Base-by-base conservation (phyloP, 2,888 invertebrate species). In the Philopedon plagiatum region DNA sequence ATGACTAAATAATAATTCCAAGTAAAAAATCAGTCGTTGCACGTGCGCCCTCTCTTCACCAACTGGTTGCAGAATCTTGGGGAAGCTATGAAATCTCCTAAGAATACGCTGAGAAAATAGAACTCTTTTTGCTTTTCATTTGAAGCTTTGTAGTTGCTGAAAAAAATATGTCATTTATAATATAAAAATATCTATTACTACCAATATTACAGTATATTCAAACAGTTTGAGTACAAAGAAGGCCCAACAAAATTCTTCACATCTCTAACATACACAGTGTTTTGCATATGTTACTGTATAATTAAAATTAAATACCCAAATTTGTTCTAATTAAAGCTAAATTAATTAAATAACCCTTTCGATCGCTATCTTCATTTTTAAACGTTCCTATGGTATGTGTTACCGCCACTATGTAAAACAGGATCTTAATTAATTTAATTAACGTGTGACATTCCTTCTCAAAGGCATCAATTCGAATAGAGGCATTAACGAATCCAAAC, bases 41-140 rank as follows among this genome's bases (percentile, higher is more conserved):
- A 80, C 11, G 69, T 79, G 57, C 86, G 80, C 67, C 91, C 89
- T 80, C 91, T 87, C 83, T 94, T 94, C 73, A 92, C 92, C 78
- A 95, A 88, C 83, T 93, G 93, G 82, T 92, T 92, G 84, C 95
- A 95, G 65, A 95, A 89, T 78, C 89, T 90, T 11, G 93, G 92
- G 67, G 94, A 94, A 15, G 92, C 93, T 72, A 95, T 91, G 81
- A 94, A 94, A 86, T 95, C 94, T 26, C 95, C 95, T 69, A 95
- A 87, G 86, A 95, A 95, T 74, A 95, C 93, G 82, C 94, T 95
- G 76, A 95, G 89, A 37, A 95, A 87, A 85, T 94, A 95, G 86
- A 92, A 92, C 86, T 95, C 93, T 85, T 94, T 92, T 82, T 90
- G 90, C 78, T 90, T 90, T 78, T 92, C 91, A 37, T 92, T 89